Evolutionary conservation across 2,888 invertebrate species (phyloP).

Genomic region (Luffia ferchaultella): DNA sequence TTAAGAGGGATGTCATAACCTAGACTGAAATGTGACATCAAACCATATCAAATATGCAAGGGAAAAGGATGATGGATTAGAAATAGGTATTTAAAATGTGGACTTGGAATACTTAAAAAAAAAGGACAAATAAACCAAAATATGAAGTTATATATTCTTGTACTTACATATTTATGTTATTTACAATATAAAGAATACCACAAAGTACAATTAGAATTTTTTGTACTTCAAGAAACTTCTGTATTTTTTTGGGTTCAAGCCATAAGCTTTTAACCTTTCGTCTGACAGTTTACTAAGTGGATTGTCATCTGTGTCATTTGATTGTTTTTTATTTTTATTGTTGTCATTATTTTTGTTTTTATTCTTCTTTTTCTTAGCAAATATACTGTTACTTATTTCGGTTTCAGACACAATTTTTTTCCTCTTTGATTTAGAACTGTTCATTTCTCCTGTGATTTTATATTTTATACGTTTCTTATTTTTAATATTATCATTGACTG

Average conservation of each 20-base stretch:
- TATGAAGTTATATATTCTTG: neutral
- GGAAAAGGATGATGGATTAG: too few relatives aligned
- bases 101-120: too few relatives aligned
- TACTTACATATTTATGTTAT: too few relatives aligned
- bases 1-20: too few relatives aligned
- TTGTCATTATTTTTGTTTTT: constrained; percentile 11
- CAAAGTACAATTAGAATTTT: constrained; percentile 57
- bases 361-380: constrained; percentile 15
- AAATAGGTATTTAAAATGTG: too few relatives aligned
- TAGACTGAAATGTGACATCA: too few relatives aligned
- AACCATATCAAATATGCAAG: too few relatives aligned
- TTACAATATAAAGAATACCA: too few relatives aligned
- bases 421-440: neutral
- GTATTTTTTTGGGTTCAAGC: constrained; percentile 90
- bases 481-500: neutral
- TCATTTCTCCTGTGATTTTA: neutral
- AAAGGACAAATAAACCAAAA: too few relatives aligned
- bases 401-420: neutral
- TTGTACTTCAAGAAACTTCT: constrained; percentile 78
- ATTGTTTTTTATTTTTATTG: constrained; percentile 27
- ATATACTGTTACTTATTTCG: neutral
- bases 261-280: constrained; percentile 88
- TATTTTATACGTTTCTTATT: neutral
- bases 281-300: constrained; percentile 68
- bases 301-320: constrained; percentile 26